phyloP scores from a whole-genome alignment of 92 coral and sea anemone species.

The Bergia sp. region DNA sequence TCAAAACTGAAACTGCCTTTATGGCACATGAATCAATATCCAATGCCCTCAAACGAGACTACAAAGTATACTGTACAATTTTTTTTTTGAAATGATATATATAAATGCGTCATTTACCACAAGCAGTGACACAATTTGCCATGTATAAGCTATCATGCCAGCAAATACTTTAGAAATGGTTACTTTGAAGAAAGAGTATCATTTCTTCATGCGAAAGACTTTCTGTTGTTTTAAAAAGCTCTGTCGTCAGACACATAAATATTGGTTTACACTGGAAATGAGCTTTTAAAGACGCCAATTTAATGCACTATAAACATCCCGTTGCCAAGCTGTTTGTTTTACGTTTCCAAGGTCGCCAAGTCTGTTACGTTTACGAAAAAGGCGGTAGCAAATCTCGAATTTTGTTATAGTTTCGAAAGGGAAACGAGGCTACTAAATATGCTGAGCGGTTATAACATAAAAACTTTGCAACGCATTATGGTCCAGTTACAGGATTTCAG shows the following conservation, averaged over 20 bases:
- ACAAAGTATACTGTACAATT: too few relatives aligned
- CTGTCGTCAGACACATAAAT: neutral
- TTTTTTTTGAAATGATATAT: too few relatives aligned
- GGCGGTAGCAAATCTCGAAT: too few relatives aligned
- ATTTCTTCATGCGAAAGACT: neutral
- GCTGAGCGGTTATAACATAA: neutral
- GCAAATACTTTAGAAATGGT: neutral
- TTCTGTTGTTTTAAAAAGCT: neutral
- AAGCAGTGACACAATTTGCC: neutral
- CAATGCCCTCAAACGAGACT: neutral
- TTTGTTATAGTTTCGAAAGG: too few relatives aligned
- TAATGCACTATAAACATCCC: neutral
- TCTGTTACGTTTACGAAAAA: neutral
- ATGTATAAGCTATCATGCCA: neutral
- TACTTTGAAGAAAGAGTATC: neutral
- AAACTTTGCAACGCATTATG: neutral
- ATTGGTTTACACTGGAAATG: constrained; percentile 10
- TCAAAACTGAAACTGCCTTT: neutral
- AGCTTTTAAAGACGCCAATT: constrained; percentile 15
- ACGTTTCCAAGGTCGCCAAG: neutral
- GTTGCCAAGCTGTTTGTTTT: constrained; percentile 16
- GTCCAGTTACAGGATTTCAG: neutral
- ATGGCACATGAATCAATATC: neutral
- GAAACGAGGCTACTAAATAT: neutral
- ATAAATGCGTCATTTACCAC: neutral